Conservation (phyloP, 2,113 vertebrate species). For the Melospiza georgiana region DNA sequence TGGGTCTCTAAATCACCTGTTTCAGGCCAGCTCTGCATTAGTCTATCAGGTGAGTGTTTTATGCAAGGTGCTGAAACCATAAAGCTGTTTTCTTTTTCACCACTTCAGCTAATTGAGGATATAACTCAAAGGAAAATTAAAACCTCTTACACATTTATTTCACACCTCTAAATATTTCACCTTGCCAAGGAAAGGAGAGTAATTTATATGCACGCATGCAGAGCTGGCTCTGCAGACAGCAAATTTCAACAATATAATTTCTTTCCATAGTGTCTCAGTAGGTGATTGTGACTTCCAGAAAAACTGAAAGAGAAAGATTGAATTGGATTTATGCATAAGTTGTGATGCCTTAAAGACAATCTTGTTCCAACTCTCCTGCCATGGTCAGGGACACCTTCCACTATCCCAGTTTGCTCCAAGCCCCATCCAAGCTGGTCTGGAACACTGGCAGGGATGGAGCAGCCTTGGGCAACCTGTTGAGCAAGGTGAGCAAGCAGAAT, state of each 20-base stretch:
- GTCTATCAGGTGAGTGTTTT: neutral
- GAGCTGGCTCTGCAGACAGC: neutral
- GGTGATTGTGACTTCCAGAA: neutral
- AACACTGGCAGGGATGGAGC: too few species aligned
- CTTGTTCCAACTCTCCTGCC: neutral
- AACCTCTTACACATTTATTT: conserved; percentile 1
- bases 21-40: neutral
- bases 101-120: conserved; percentile 21
- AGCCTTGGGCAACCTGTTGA: neutral
- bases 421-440: neutral
- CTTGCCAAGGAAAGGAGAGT: neutral
- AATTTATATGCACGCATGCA: neutral
- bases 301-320: neutral
- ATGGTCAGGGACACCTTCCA: neutral
- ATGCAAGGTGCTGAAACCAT: neutral
- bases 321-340: neutral
- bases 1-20: neutral
- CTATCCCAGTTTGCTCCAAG: neutral
- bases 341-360: neutral
- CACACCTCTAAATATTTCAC: neutral
- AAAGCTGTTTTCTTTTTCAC: conserved; percentile 13
- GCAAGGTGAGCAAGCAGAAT: neutral
- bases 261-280: neutral
- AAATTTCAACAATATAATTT: neutral
- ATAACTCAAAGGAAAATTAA: conserved; percentile 14